Evolutionary conservation across 1,140 invertebrate species (phyloP), one percentile per base, ranked within the genome.

Genomic region (Papilio polytes): DNA sequence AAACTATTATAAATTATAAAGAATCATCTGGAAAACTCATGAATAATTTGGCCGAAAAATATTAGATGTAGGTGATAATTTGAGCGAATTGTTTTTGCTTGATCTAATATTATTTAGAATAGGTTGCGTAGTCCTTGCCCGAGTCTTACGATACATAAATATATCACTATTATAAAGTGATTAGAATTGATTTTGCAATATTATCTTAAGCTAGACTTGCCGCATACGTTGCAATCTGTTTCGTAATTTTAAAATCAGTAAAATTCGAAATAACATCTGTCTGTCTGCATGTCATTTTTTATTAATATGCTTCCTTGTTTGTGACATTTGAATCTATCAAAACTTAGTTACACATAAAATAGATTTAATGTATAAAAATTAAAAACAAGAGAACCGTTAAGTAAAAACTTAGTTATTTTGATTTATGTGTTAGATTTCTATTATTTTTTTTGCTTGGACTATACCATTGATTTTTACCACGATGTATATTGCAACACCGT

Each of bases 151-250:
- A 26, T 63, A 63, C 20, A 63, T 63, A 63, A 63, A 63, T 63
- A 70, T 70, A 26, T 70, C 63, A 31, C 26, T 70, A 70, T 70
- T 70, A 70, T 70, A 31, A 70, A 70, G 22, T 31, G 22, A 70
- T 70, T 63, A 70, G 63, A 70, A 70, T 70, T 31, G 13, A 70
- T 70, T 70, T 31, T 31, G 26, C 3, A 70, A 70, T 13, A 9
- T 59, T 26, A 70, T 70, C 26, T 70, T 7, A 70, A 70, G 22
- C 63, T 70, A 70, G 63, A 70, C 22, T 15, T 36, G 63, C 63
- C 26, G 59, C 59, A 15, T 36, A 31, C 26, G 63, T 31, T 70
- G 63, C 63, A 70, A 70, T 18, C 26, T 15, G 26, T 70, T 70
- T 13, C 63, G 26, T 70, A 70, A 70, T 4, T 31, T 31, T 31